Percentiles rank a stretch among this genome's conserved stretches.
Conservation (phyloP, 2,797 vertebrate genomes). For the Apodemus agrarius region DNA sequence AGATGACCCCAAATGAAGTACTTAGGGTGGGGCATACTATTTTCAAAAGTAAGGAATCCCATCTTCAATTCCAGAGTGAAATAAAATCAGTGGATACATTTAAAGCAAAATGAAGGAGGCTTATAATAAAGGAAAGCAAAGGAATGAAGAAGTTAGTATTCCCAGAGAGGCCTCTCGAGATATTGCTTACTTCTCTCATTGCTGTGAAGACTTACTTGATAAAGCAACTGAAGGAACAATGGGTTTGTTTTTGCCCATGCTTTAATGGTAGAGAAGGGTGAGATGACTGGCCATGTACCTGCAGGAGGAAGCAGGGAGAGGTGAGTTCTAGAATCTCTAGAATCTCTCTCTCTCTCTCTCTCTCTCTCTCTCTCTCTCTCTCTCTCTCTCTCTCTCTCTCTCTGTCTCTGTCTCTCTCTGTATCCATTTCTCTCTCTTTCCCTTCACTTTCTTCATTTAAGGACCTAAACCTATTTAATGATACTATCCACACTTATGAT, state of each 20-base stretch:
- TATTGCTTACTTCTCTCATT: not conserved
- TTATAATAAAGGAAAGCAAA: not conserved
- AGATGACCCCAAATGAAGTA: not conserved
- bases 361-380: not conserved
- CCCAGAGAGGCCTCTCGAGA: not conserved
- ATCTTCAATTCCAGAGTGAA: not conserved
- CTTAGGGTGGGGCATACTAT: no score
- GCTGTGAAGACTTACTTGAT: not conserved
- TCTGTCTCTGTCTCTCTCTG: no score
- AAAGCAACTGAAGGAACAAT: not conserved
- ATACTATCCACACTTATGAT: not conserved
- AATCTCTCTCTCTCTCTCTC: no score
- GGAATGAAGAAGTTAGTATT: not conserved
- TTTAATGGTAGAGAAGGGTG: not conserved
- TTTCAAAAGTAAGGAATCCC: not conserved
- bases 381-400: no score
- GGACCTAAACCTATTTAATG: not conserved
- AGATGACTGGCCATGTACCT: no score
- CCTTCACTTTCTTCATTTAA: no score
- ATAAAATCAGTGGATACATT: not conserved
- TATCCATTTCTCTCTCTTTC: no score
- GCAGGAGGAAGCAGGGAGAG: not conserved
- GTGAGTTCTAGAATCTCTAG: not conserved
- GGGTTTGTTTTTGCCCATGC: not conserved
- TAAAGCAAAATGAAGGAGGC: not conserved